phyloP scores from a whole-genome alignment of 2,797 vertebrate genomes.

The Petrocephalus schoutedeni region DNA sequence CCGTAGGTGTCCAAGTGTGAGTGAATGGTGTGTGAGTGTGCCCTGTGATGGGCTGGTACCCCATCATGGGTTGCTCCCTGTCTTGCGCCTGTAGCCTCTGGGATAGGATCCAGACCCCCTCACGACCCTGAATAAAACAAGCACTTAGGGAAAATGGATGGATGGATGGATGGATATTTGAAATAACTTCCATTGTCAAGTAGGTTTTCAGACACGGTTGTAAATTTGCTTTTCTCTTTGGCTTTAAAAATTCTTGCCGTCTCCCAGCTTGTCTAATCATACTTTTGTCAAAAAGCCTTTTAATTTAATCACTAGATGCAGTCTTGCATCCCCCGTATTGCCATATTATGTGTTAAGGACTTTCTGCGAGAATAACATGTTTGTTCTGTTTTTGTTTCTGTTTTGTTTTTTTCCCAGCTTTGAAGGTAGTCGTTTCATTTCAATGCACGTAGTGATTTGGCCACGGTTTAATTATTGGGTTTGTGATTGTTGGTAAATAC shows the following conservation, averaged over 20 bases:
- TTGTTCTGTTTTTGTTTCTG: neutral
- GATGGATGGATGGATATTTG: neutral
- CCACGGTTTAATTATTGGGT: neutral
- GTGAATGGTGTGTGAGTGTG: neutral
- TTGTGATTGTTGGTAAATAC: constrained; percentile 3
- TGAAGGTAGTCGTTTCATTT: neutral
- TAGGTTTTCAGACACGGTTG: neutral
- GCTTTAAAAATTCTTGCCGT: neutral
- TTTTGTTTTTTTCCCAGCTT: neutral
- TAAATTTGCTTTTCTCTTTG: neutral
- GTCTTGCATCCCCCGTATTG: neutral
- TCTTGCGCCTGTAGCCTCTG: neutral
- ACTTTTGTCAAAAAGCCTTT: neutral
- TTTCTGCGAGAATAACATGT: neutral
- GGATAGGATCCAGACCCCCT: neutral
- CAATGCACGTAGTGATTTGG: neutral
- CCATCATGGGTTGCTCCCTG: too few relatives aligned
- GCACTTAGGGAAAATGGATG: neutral
- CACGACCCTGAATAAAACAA: neutral
- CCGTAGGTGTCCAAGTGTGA: too few relatives aligned
- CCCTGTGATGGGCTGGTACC: neutral
- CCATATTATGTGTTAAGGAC: neutral
- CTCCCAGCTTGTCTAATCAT: neutral
- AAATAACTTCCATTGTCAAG: neutral
- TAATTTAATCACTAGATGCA: neutral